These are phyloP conservation scores for Oncorhynchus mykiss DNA, from an alignment of 2,113 vertebrate genomes.

Conservation along the genomic window DNA sequence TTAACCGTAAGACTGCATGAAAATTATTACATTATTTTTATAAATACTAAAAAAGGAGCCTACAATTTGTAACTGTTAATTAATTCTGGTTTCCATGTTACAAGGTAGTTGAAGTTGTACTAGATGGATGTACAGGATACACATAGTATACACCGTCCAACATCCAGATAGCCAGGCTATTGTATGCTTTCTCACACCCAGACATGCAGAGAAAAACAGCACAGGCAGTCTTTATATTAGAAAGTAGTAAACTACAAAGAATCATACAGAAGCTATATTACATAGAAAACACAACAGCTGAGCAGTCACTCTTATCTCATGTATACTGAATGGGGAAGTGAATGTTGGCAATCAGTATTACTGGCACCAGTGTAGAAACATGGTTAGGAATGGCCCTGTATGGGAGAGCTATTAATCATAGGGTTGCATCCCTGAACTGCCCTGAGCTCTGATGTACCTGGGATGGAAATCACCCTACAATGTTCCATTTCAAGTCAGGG, in stretches of 20 bases:
- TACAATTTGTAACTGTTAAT: not conserved
- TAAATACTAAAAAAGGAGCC: not conserved
- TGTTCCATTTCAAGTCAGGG: constrained; percentile 56
- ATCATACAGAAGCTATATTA: not conserved
- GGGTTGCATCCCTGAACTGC: constrained; percentile 20
- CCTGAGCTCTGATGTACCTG: constrained; percentile 54
- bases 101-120: not conserved
- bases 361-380: constrained; percentile 39
- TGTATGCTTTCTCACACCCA: not conserved
- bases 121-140: too few relatives aligned
- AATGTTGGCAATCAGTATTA: constrained; percentile 59
- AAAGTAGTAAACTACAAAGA: too few relatives aligned
- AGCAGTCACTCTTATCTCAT: constrained; percentile 22
- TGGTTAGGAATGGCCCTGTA: constrained; percentile 65
- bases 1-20: not conserved
- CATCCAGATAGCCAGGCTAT: not conserved
- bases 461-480: constrained; percentile 58
- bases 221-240: not conserved
- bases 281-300: constrained; percentile 18
- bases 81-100: not conserved
- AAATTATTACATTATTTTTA: not conserved
- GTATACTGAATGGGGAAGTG: constrained; percentile 56
- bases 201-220: constrained; percentile 12
- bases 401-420: constrained; percentile 65
- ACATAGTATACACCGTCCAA: too few relatives aligned